Evolutionary conservation across 2,113 vertebrate genomes (phyloP).

Genomic region (Melanocharis versteri): DNA sequence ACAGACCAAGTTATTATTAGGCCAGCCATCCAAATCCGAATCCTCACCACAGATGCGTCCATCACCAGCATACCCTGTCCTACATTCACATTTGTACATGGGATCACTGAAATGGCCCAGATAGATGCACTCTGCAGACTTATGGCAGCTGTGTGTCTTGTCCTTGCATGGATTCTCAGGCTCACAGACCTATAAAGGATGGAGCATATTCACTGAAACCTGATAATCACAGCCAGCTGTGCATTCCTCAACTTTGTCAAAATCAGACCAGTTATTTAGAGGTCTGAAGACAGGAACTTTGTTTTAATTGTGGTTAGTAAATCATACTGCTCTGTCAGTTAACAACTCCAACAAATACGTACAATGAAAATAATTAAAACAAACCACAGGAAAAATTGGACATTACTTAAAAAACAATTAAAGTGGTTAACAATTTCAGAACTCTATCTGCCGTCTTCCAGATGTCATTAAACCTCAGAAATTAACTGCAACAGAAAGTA

Average conservation of each 20-base stretch:
- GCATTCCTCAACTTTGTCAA: background rate
- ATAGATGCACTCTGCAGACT: slow-evolving; percentile 89
- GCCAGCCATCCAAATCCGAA: slow-evolving; percentile 97
- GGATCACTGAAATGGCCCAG: slow-evolving; percentile 94
- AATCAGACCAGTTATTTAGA: background rate
- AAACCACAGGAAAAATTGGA: background rate
- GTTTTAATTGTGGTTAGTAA: background rate
- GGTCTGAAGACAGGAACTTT: background rate
- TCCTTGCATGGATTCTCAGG: slow-evolving; percentile 95
- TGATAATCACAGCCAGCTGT: background rate
- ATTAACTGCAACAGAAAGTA: background rate
- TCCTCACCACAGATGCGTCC: slow-evolving; percentile 95
- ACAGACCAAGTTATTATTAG: slow-evolving; percentile 91
- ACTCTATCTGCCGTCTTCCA: background rate
- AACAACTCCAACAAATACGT: background rate
- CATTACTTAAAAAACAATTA: background rate
- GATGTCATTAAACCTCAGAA: background rate
- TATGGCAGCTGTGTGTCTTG: slow-evolving; percentile 91
- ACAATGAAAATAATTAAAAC: background rate
- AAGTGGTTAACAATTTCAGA: background rate
- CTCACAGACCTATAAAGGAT: slow-evolving; percentile 84
- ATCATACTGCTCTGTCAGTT: background rate
- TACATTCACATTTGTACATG: slow-evolving; percentile 96
- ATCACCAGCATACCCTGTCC: slow-evolving; percentile 93
- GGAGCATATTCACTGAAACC: background rate